Conservation (phyloP, 1,140 invertebrate species). For the Trissolcus basalis region DNA sequence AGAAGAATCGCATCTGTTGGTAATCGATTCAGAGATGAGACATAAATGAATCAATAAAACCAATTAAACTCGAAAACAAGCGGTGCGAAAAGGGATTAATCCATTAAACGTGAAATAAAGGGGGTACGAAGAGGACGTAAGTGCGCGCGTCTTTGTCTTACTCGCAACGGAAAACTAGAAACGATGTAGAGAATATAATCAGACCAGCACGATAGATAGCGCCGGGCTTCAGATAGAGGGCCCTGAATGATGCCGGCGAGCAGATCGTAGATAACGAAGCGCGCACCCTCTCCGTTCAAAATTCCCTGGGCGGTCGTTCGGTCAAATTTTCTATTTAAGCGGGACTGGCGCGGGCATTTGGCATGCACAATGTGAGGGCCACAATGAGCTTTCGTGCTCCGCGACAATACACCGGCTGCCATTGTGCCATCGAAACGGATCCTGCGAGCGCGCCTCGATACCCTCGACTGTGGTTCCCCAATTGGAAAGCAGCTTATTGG, state of each 20-base stretch:
- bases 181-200: constrained; percentile 19
- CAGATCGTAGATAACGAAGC: constrained; percentile 41
- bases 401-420: constrained; percentile 15
- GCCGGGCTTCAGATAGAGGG: neutral
- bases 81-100: no score
- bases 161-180: constrained; percentile 12
- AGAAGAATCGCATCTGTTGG: no score
- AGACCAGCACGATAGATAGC: neutral
- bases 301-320: constrained; percentile 44
- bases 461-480: constrained; percentile 13
- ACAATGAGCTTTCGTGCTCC: constrained; percentile 17
- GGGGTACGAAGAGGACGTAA: no score
- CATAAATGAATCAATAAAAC: neutral
- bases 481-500: constrained; percentile 34
- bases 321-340: constrained; percentile 52
- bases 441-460: constrained; percentile 7
- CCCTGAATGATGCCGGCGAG: constrained; percentile 21
- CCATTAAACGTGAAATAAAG: no score
- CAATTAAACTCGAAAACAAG: constrained; percentile 42
- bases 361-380: constrained; percentile 19
- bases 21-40: no score
- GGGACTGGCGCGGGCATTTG: constrained; percentile 26
- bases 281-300: constrained; percentile 28
- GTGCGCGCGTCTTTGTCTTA: no score
- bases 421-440: constrained; percentile 7